Evolutionary conservation across 2,888 invertebrate species (phyloP), one percentile per base, ranked within the genome.

Genomic region (Chloroclystis v-ata): DNA sequence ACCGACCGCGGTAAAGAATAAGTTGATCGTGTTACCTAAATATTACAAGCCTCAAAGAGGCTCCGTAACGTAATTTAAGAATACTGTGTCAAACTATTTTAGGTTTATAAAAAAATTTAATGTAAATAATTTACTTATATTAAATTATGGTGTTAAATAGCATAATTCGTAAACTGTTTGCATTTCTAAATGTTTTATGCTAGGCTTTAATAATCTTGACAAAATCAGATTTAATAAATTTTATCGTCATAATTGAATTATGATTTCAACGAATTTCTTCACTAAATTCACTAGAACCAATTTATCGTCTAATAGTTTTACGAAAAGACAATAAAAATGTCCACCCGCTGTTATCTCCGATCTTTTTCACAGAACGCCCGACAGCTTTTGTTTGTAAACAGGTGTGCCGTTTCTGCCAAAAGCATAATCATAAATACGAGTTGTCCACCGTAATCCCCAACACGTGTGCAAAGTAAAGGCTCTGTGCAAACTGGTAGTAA

Each of bases 401-500:
- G 54, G 54, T 56, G 38, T 48, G 30, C 43, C 47, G 29, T 41
- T 42, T 52, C 57, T 44, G 41, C 29, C 52, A 57, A 50, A 48
- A 50, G 37, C 39, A 49, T 48, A 41, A 47, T 37, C 25, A 49
- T 51, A 60, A 35, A 43, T 43, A 42, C 45, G 39, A 57, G 59
- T 65, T 65, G 64, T 67, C 47, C 52, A 56, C 55, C 50, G 48
- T 76, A 75, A 81, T 72, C 67, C 63, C 51, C 60, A 74, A 69
- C 76, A 79, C 65, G 68, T 78, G 79, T 63, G 60, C 55, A 48
- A 54, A 57, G 60, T 79, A 79, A 75, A 80, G 65, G 61, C 54
- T 84, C 82, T 83, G 81, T 60, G 29, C 43, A 65, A 51, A 48
- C 54, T 58, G 52, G 67, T 75, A 75, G 78, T 80, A 78, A 73